A percentile compares a stretch with the other conserved stretches of the same genome.
phyloP scores from a whole-genome alignment of 2,113 vertebrate species.

The Willisornis vidua region DNA sequence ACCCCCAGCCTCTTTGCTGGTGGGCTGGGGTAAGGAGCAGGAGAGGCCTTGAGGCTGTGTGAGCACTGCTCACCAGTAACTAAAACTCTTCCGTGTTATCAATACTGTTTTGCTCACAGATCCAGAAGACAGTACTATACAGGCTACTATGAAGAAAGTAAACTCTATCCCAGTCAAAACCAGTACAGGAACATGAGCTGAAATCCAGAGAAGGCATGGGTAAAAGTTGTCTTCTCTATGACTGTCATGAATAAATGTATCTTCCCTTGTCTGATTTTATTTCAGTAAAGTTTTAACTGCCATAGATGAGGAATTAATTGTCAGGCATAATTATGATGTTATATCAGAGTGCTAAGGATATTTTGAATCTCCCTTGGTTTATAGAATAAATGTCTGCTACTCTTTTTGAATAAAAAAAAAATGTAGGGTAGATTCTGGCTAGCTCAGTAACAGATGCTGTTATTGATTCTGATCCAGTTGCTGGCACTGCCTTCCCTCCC shows the following conservation, averaged over 20 bases:
- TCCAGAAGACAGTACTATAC: not conserved
- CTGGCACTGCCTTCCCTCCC: not conserved
- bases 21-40: rapidly evolving
- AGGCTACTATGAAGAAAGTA: not conserved
- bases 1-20: rapidly evolving
- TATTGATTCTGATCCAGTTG: constrained; percentile 8
- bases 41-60: not conserved
- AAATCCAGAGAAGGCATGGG: not conserved
- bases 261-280: not conserved
- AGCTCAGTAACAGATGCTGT: not conserved
- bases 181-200: not conserved
- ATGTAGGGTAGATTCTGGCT: not conserved
- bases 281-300: not conserved
- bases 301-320: not conserved
- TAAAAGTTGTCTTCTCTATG: not conserved
- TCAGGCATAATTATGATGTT: not conserved
- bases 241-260: not conserved
- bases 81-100: not conserved
- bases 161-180: not conserved
- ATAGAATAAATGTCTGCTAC: not conserved
- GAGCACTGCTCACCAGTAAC: not conserved
- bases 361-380: not conserved
- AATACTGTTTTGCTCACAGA: not conserved
- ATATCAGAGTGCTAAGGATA: not conserved
- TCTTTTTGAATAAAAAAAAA: not conserved